These are phyloP conservation scores for Glyptemys insculpta DNA, from an alignment of 2,797 vertebrate genomes.

Conservation along the genomic window DNA sequence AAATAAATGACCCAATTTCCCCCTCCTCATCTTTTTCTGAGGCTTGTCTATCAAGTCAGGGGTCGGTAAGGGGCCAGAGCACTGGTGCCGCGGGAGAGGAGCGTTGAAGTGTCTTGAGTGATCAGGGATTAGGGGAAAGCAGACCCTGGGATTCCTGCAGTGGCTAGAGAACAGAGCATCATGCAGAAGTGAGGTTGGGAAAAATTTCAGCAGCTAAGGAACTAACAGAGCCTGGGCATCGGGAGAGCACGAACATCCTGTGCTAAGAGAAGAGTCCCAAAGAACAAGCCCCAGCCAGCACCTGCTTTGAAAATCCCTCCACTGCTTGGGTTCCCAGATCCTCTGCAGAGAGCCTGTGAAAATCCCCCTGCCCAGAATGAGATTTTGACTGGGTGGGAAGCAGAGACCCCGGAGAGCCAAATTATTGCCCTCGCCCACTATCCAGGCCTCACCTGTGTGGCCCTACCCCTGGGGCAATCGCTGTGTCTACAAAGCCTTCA, in stretches of 20 bases:
- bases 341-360: neutral
- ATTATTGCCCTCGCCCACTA: neutral
- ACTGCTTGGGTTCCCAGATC: neutral
- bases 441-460: neutral
- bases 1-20: too few species aligned
- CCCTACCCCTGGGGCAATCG: neutral
- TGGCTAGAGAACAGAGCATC: neutral
- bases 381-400: neutral
- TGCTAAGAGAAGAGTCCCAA: neutral
- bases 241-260: neutral
- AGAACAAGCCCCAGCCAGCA: neutral
- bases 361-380: neutral
- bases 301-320: neutral
- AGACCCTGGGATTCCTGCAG: neutral
- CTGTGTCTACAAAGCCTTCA: neutral
- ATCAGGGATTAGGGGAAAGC: too few species aligned
- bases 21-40: neutral
- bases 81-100: too few species aligned
- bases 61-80: neutral
- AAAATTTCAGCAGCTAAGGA: neutral
- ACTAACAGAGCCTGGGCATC: neutral
- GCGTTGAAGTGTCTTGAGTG: neutral
- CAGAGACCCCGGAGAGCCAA: neutral
- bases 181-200: neutral
- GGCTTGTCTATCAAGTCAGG: neutral